A percentile compares a stretch with the other conserved stretches of the same genome.
Conservation (phyloP, 1,140 invertebrate species). For the Gryon sp. region DNA sequence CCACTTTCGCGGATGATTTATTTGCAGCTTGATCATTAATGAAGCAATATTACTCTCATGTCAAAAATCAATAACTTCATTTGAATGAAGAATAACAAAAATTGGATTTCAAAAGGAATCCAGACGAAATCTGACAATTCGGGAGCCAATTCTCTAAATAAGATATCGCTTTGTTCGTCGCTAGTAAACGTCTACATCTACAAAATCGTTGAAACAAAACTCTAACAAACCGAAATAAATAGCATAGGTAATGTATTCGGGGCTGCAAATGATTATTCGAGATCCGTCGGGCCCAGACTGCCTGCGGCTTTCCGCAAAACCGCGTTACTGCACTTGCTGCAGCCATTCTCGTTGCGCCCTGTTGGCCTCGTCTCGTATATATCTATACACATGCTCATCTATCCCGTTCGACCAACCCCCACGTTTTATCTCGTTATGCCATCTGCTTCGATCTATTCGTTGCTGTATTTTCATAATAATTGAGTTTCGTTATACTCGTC, state of each 20-base stretch:
- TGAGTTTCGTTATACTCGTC: slow-evolving; percentile 48
- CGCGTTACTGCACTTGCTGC: slow-evolving; percentile 65
- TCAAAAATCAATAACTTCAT: slow-evolving; percentile 76
- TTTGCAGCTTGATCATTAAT: slow-evolving; percentile 76
- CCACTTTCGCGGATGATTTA: slow-evolving; percentile 78
- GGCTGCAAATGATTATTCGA: slow-evolving; percentile 77
- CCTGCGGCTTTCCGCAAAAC: slow-evolving; percentile 74
- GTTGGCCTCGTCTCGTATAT: slow-evolving; percentile 43
- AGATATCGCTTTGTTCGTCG: not conserved
- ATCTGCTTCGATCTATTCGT: slow-evolving; percentile 60
- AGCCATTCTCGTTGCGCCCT: slow-evolving; percentile 47
- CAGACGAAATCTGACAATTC: too few relatives aligned
- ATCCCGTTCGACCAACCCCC: slow-evolving; percentile 32
- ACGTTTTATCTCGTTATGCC: slow-evolving; percentile 73
- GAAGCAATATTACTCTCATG: slow-evolving; percentile 76
- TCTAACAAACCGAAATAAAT: slow-evolving; percentile 76
- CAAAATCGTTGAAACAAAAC: slow-evolving; percentile 75
- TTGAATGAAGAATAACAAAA: too few relatives aligned
- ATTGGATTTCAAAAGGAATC: too few relatives aligned
- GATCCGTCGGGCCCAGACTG: slow-evolving; percentile 73
- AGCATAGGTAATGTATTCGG: slow-evolving; percentile 75
- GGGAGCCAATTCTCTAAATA: not conserved
- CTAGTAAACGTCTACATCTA: slow-evolving; percentile 16
- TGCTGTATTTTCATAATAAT: slow-evolving; percentile 64
- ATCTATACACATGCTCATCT: slow-evolving; percentile 33